Percentiles rank a stretch among this genome's conserved stretches.
Conservation (phyloP, 2,797 vertebrate species). For the Pangasius larnaudii region DNA sequence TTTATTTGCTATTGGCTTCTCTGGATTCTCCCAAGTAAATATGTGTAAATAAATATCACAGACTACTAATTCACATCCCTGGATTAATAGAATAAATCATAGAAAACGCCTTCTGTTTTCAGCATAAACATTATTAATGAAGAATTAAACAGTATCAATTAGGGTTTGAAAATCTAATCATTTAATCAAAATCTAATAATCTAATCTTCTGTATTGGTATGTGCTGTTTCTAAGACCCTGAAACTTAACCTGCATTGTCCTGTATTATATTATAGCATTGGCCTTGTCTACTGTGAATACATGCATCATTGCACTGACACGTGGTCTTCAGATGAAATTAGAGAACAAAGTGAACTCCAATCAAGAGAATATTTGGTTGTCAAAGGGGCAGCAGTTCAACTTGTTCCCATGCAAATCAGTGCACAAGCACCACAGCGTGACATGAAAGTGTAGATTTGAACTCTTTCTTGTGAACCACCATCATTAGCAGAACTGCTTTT, state of each 20-base stretch:
- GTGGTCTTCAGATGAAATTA: conserved; percentile 24
- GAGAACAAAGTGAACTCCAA: background rate
- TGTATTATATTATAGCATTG: conserved; percentile 22
- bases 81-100: background rate
- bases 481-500: background rate
- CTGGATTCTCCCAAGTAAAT: background rate
- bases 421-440: background rate
- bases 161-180: background rate
- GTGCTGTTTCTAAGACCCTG: background rate
- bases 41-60: background rate
- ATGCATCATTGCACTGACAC: background rate
- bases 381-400: background rate
- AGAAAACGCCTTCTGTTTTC: background rate
- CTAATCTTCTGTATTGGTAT: background rate
- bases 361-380: conserved; percentile 16
- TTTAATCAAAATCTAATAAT: no score
- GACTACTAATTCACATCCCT: background rate
- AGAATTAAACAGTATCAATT: background rate
- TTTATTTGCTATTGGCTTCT: background rate
- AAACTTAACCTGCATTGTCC: background rate
- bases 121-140: background rate
- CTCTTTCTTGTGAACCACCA: background rate
- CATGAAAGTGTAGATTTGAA: background rate
- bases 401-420: conserved; percentile 24
- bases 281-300: background rate